phyloP scores from a whole-genome alignment of 1,140 invertebrate species.

The Stegodyphus dumicola region DNA sequence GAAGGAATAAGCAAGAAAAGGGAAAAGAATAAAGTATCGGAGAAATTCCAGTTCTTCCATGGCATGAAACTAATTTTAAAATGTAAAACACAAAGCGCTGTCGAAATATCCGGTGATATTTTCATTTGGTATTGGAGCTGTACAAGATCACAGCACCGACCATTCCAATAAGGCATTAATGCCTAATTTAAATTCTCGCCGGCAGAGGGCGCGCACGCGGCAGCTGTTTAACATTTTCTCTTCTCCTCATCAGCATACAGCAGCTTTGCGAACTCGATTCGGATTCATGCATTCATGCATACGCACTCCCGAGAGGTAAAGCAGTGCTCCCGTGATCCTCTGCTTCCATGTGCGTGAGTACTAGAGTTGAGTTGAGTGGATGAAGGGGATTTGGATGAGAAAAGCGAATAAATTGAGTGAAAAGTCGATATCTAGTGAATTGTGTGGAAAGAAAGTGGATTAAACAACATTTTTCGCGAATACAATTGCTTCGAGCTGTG shows the following conservation, averaged over 20 bases:
- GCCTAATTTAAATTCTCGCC: conserved; percentile 52
- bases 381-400: background rate
- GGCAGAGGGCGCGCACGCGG: background rate
- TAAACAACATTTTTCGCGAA: conserved; percentile 6
- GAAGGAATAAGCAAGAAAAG: background rate
- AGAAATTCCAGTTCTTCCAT: too few species aligned
- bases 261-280: conserved; percentile 11
- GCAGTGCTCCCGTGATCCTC: background rate
- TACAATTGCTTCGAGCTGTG: too few species aligned
- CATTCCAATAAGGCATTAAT: conserved; percentile 33
- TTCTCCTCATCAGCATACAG: conserved; percentile 40
- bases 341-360: background rate
- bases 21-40: background rate
- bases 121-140: conserved; percentile 11
- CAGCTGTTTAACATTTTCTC: conserved; percentile 22
- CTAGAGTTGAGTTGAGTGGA: conserved; percentile 4
- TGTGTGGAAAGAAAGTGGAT: conserved; percentile 35
- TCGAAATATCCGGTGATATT: conserved; percentile 17
- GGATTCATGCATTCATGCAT: conserved; percentile 43
- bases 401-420: conserved; percentile 51
- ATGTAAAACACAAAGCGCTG: too few species aligned
- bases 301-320: background rate
- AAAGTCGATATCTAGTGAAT: conserved; percentile 13
- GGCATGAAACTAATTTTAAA: too few species aligned
- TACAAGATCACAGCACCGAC: background rate